A percentile compares a stretch with the other conserved stretches of the same genome.
Conservation (phyloP, 2,113 vertebrate genomes). For the Amphilophus citrinellus region DNA sequence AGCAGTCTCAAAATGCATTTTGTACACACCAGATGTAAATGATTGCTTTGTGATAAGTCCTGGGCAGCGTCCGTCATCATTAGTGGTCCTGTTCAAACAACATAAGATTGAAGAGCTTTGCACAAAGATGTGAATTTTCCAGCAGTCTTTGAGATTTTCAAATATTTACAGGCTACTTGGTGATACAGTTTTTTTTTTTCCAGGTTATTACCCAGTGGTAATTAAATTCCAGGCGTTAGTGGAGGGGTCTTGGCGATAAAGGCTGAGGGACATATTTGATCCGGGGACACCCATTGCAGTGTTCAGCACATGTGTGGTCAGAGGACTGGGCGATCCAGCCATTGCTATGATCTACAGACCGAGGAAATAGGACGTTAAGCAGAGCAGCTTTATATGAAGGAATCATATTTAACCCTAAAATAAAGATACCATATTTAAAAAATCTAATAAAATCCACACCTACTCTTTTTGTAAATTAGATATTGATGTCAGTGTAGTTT, state of each 20-base stretch:
- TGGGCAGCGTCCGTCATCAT: slow-evolving; percentile 85
- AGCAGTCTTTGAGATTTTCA: background rate
- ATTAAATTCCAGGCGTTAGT: slow-evolving; percentile 73
- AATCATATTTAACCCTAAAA: background rate
- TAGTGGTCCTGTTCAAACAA: slow-evolving; percentile 81
- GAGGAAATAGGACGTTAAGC: background rate
- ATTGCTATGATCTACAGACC: slow-evolving; percentile 66
- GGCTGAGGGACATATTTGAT: slow-evolving; percentile 73
- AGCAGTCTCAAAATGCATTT: slow-evolving; percentile 88
- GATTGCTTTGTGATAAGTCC: slow-evolving; percentile 77
- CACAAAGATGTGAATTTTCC: background rate
- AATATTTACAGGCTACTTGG: background rate
- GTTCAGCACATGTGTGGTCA: slow-evolving; percentile 84
- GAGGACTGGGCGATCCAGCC: slow-evolving; percentile 67
- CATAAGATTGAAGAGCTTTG: background rate
- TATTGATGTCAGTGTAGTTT: background rate
- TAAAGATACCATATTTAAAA: background rate
- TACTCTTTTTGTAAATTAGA: background rate
- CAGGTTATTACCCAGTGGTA: slow-evolving; percentile 71
- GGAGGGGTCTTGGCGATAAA: slow-evolving; percentile 67
- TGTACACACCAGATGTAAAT: slow-evolving; percentile 86
- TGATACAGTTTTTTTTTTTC: background rate
- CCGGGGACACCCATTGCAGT: slow-evolving; percentile 76
- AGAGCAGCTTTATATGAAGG: background rate
- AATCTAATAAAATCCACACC: background rate